Conservation (phyloP, 2,113 vertebrate species). For the Sylvilagus bachmani region DNA sequence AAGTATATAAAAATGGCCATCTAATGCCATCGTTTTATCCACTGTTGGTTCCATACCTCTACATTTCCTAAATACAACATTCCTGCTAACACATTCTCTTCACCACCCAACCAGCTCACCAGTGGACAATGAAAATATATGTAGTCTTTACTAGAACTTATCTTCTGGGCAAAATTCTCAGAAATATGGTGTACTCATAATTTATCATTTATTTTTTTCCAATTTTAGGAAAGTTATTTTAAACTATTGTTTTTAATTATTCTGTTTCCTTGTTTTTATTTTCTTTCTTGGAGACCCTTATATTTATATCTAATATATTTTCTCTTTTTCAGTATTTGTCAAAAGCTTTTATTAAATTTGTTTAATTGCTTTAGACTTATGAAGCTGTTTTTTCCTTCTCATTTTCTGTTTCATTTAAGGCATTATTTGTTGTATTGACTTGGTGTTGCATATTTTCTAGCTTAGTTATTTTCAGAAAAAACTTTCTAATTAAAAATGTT, state of each 20-base stretch:
- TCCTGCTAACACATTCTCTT: neutral
- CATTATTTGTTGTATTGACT: neutral
- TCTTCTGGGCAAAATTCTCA: neutral
- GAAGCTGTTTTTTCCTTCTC: neutral
- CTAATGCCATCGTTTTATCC: neutral
- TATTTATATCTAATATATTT: neutral
- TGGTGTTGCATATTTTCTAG: neutral
- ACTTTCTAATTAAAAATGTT: conserved; percentile 18
- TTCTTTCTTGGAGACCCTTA: neutral
- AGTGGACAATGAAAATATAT: neutral
- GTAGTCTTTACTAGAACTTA: neutral
- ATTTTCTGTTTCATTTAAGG: neutral
- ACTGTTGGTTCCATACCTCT: too few relatives aligned
- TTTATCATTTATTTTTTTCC: neutral
- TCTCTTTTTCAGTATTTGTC: neutral
- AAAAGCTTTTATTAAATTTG: neutral
- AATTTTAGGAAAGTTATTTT: neutral
- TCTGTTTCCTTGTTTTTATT: neutral
- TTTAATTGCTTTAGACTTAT: neutral
- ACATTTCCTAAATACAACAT: neutral
- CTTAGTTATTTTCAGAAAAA: neutral
- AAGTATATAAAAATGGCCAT: neutral
- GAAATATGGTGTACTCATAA: neutral
- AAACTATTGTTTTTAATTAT: neutral
- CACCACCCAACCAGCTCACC: too few relatives aligned